Base-by-base conservation (phyloP, 2,113 vertebrate genomes). In the Microcebus ravelobensis region DNA sequence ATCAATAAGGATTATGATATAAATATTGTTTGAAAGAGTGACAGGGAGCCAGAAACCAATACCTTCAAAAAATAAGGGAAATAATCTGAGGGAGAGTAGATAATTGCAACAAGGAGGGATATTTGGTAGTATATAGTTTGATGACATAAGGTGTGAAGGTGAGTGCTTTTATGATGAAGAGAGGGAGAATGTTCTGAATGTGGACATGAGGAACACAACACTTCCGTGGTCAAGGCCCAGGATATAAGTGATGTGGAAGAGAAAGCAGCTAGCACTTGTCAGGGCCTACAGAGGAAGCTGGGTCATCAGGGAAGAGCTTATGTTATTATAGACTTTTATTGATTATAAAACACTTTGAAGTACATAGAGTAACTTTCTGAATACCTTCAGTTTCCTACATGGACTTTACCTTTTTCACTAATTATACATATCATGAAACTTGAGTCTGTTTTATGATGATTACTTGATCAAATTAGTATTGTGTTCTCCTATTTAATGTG, bases 401-500 rank as follows among this genome's bases (percentile, higher is more conserved):
- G 92, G 48, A 13, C 45, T 93, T 68, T 89, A 39, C 6, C 3
- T 55, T 96, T 94, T 55, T 29, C 45, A n/a, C 39, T 83, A 61
- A 81, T 85, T 88, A 27, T 50, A 42, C 9, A 2, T 68, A 5
- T 61, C 55, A 48, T 73, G 52, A 59, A 90, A 27, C 34, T 74
- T 70, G 27, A 71, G 42, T 87, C 21, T 96, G 23, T 79, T 94
- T 90, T 90, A 34, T 91, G 63, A 63, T 87, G 42, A 23, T 90
- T 89, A 27, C 50, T 87, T 87, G 59, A 90, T 91, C 57, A 73
- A 57, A 65, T 74, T 85, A 59, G n/a, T 73, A 42, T 81, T 89
- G 48, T 39, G 5, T 68, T 87, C 36, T 84, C 79, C 23, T 71
- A 6, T 29, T 79, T 87, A 79, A 77, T 59, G 48, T 71, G 11